Base-by-base conservation (phyloP, 1,140 invertebrate species). In the Solen grandis region DNA sequence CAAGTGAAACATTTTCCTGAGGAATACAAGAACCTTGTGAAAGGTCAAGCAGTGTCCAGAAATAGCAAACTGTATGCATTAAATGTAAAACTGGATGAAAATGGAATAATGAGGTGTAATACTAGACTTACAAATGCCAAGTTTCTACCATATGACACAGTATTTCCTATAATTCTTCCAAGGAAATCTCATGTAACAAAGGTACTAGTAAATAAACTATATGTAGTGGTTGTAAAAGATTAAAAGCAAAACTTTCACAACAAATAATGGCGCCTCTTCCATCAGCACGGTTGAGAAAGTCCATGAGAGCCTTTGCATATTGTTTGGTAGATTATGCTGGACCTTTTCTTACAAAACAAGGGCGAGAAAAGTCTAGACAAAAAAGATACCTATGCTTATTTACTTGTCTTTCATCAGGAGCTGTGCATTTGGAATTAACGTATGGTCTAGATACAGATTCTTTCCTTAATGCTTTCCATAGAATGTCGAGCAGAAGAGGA, bases 201-300 rank as follows among this genome's bases (percentile, higher is more conserved):
- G 35, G 5, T 72, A 5, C 16, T 57, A 5, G 54, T 72, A 57
- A 72, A 72, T 50, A 72, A 50, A 29, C 19, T 2, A 22, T 5
- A 57, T 72, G 69, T 59, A 52, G 13, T 16, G 33, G 41, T 52
- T 70, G 66, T 31, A 50, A 54, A 50, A n/a, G 22, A 54, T 22
- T 50, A 19, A 72, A 75, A 75, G 69, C 54, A 29, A 4, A 72
- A 55, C 31, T 25, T n/a, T 57, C 5, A 14, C 5, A 13, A 36
- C 69, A 72, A 25, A 57, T 72, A 22, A 72, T 72, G 69, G 54
- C 69, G 19, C 69, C 69, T 36, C 27, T 72, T 25, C 69, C 69
- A 57, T 27, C 33, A 55, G 36, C 22, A 1, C 55, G 69, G 54
- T 52, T 54, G 13, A 31, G 54, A 50, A 54, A 25, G 33, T 52